These are phyloP conservation scores for Orchesellides sinensis DNA, from an alignment of 2,888 invertebrate species.

Conservation along the genomic window DNA sequence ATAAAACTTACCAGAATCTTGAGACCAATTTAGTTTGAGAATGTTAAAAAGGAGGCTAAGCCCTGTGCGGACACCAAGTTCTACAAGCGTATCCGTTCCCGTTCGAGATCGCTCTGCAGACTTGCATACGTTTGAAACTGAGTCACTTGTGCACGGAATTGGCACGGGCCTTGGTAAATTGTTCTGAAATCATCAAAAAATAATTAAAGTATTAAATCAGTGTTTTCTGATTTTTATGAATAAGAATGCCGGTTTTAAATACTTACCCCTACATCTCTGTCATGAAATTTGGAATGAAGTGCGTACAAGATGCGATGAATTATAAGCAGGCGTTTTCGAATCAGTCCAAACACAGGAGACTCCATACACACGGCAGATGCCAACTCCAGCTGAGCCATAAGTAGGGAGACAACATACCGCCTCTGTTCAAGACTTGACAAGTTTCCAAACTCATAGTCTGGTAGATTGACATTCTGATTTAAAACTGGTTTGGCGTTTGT, in stretches of 20 bases:
- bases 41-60: slow-evolving; percentile 81
- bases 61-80: slow-evolving; percentile 82
- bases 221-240: background rate
- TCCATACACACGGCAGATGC: slow-evolving; percentile 80
- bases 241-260: background rate
- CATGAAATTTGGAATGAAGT: slow-evolving; percentile 80
- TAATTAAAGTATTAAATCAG: background rate
- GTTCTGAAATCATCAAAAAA: background rate
- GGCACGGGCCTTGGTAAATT: background rate
- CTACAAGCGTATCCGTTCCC: slow-evolving; percentile 80
- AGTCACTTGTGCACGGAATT: background rate
- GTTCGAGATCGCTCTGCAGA: slow-evolving; percentile 69
- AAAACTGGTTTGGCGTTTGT: slow-evolving; percentile 68
- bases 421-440: slow-evolving; percentile 79
- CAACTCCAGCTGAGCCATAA: slow-evolving; percentile 79
- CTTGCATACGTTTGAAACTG: background rate
- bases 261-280: slow-evolving; percentile 76
- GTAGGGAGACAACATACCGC: slow-evolving; percentile 79
- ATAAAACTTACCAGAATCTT: slow-evolving; percentile 74
- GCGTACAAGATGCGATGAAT: slow-evolving; percentile 81
- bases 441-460: slow-evolving; percentile 80
- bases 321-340: slow-evolving; percentile 80
- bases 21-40: slow-evolving; percentile 81
- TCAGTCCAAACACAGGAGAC: slow-evolving; percentile 80
- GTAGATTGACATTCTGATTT: slow-evolving; percentile 75